Base-by-base conservation (phyloP, 2,113 vertebrate genomes). In the Osmerus mordax region DNA sequence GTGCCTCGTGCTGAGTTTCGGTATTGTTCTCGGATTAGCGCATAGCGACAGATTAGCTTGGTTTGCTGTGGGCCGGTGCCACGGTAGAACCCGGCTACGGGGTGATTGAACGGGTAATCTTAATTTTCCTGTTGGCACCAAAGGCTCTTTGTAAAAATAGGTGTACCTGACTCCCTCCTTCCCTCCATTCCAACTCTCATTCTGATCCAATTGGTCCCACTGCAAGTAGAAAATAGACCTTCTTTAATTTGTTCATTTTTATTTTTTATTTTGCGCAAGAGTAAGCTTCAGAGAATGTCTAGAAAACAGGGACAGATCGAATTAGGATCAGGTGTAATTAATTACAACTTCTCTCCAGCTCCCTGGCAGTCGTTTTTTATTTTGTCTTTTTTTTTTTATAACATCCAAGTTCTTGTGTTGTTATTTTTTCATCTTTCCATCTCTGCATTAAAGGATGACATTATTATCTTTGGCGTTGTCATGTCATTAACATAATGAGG, bases 201-300 rank as follows among this genome's bases (percentile, higher is more conserved):
- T 74, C 67, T 65, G 73, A 13, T 78, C 78, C 72, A 72, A 75
- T 85, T 87, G 76, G 77, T 79, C 78, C 70, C 72, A 76, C 79
- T 82, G 81, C 81, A 78, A 67, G 76, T 62, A 5, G 55, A 67
- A 86, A 79, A 84, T 60, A 19, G 53, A 69, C 73, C 78, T 73
- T 41, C 65, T 77, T 80, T 72, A 76, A 52, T 69, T 74, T 78
- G 69, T 71, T 78, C 70, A 71, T 63, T 74, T 78, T 76, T 47
- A 47, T 11, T 47, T 47, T 47, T 11, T 11, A 47, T 47, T 70
- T 81, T 78, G 15, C 14, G 23, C 65, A 53, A 63, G 72, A 81
- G 78, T 59, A 28, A 41, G 55, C 65, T 77, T 80, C 83, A 85
- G 82, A 74, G 65, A 78, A 68, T 56, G 62, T 70, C 76, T 78